Evolutionary conservation across 2,797 vertebrate genomes (phyloP).

Genomic region (Chrosomus eos): DNA sequence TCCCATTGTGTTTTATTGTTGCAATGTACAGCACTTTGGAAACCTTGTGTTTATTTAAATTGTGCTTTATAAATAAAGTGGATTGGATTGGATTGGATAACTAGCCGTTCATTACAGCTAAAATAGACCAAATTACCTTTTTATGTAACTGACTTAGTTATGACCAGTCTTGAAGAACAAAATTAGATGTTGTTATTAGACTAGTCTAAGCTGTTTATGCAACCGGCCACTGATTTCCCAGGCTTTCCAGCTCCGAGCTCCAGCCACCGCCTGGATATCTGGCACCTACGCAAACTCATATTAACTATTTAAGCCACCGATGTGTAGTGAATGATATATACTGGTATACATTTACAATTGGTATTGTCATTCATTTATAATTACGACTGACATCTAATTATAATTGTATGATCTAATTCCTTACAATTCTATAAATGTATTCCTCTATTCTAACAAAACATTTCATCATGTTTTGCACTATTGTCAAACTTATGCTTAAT

Average conservation of each 20-base stretch:
- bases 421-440: not conserved
- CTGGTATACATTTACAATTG: not conserved
- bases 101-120: not conserved
- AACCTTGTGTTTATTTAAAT: no score
- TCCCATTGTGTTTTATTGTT: no score
- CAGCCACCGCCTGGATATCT: conserved; percentile 54
- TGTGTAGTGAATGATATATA: not conserved
- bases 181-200: not conserved
- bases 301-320: not conserved
- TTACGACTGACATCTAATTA: not conserved
- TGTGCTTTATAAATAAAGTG: no score
- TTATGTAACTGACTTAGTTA: no score
- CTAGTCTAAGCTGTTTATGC: not conserved
- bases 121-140: not conserved
- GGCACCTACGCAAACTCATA: conserved; percentile 30
- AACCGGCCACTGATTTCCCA: conserved; percentile 50
- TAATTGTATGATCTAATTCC: not conserved
- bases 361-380: not conserved
- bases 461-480: not conserved
- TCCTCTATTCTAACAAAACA: not conserved
- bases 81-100: no score
- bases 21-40: no score
- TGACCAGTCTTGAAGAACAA: no score
- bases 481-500: not conserved
- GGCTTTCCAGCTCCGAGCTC: conserved; percentile 49